These are phyloP conservation scores for Nasua narica DNA, from an alignment of 2,797 vertebrate genomes.

Conservation along the genomic window DNA sequence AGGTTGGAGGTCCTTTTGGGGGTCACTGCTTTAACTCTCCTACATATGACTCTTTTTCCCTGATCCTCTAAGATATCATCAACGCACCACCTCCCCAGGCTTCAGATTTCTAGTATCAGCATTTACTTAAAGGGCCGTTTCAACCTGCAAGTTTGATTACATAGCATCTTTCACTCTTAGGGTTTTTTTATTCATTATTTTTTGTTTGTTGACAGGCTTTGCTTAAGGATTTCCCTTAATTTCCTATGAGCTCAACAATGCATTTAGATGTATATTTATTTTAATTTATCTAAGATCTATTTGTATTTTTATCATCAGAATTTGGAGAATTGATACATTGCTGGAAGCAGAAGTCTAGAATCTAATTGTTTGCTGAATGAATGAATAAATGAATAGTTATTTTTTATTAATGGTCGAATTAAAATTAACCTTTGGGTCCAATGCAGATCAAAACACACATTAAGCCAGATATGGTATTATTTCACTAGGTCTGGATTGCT, in stretches of 20 bases:
- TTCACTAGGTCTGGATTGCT: background rate
- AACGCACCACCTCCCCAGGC: background rate
- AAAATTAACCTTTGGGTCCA: background rate
- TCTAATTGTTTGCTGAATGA: background rate
- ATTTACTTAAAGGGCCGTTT: background rate
- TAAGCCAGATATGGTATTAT: background rate
- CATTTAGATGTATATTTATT: slow-evolving; percentile 9
- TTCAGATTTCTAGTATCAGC: background rate
- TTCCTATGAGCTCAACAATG: background rate
- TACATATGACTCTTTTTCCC: background rate
- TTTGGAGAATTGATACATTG: slow-evolving; percentile 6
- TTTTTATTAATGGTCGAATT: background rate
- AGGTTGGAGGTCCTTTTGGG: background rate
- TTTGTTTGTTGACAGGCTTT: background rate
- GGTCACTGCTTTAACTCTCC: background rate
- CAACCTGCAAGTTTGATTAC: background rate
- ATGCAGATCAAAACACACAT: background rate
- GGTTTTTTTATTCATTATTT: background rate
- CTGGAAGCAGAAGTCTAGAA: background rate
- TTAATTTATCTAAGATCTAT: background rate
- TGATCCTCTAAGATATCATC: background rate
- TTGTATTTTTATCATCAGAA: slow-evolving; percentile 11
- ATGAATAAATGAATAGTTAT: background rate
- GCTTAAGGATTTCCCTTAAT: slow-evolving; percentile 9
- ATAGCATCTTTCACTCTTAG: background rate